Evolutionary conservation across 2,113 vertebrate species (phyloP).

Genomic region (Ceuthmochares aereus): DNA sequence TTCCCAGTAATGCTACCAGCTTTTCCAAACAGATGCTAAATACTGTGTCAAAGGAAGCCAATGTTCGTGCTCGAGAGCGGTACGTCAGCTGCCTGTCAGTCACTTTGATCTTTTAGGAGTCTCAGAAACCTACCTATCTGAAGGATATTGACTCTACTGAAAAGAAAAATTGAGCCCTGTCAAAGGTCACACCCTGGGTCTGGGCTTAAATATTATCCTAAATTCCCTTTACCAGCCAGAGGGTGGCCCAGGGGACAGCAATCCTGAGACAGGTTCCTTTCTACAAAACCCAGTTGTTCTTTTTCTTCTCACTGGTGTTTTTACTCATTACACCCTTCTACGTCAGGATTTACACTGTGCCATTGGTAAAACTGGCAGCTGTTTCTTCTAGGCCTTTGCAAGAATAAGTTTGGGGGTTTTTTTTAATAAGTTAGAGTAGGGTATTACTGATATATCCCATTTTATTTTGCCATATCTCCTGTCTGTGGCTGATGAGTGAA

Average conservation of each 20-base stretch:
- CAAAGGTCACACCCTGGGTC: background rate
- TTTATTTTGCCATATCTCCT: background rate
- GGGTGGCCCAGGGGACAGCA: background rate
- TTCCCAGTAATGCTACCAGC: slow-evolving; percentile 74
- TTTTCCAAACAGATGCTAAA: slow-evolving; percentile 73
- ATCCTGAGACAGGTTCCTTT: background rate
- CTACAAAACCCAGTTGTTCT: background rate
- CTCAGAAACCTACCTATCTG: background rate
- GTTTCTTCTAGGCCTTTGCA: no score
- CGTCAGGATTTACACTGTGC: background rate
- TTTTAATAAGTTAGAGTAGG: no score
- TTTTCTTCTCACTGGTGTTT: background rate
- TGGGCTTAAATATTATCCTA: background rate
- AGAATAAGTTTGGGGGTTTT: no score
- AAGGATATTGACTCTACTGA: background rate
- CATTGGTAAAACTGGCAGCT: no score
- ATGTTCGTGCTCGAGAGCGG: slow-evolving; percentile 67
- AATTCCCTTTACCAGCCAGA: background rate
- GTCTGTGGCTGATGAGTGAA: fast-evolving
- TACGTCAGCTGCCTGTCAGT: slow-evolving; percentile 1
- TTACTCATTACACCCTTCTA: background rate
- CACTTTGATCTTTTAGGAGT: background rate
- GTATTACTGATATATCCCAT: no score
- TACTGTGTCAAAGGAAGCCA: slow-evolving; percentile 65
- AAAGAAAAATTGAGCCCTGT: background rate